Evolutionary conservation across 2,113 vertebrate genomes (phyloP), one percentile per base, ranked within the genome.

Genomic region (Picathartes gymnocephalus): DNA sequence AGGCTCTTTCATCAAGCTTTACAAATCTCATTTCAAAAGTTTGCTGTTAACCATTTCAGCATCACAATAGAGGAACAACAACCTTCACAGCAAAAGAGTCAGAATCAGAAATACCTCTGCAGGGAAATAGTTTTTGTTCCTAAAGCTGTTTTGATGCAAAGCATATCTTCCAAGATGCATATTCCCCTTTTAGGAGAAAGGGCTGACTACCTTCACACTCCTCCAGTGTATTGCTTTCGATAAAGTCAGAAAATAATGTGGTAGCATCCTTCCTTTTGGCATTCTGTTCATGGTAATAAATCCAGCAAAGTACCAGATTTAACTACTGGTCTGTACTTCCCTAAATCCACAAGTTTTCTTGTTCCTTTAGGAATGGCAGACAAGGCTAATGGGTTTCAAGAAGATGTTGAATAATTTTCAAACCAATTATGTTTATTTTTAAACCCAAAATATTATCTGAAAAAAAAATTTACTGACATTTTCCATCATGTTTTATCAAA

Each of bases 21-120:
- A 90, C 69, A 94, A 88, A 95, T 93, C 77, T 92, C 45, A 92
- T 95, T 93, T 95, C 68, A 81, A 65, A 95, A 95, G 82, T 94
- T 91, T 94, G 25, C 53, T 86, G 81, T 95, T 97, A 97, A 97
- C 95, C 28, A 82, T 96, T 94, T 95, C 91, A 35, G 61, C 86
- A 45, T 81, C 83, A 80, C 2, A 12, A 28, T 4, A 42, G 20
- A 65, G 44, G 47, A 89, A 70, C 20, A 91, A 89, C 94, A 47
- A 10, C 45, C n/a, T 80, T 84, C 56, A 33, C 47, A 88, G 47
- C 47, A 58, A 72, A 60, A 72, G 53, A 72, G 62, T 15, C 4
- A 2, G 47, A 76, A 74, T 88, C 76, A 91, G 50, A 81, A 90
- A 53, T 56, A 78, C 24, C 44, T 91, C 56, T 86, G 56, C 69